phyloP scores from a whole-genome alignment of 2,113 vertebrate species.

The Cyrtonyx montezumae region DNA sequence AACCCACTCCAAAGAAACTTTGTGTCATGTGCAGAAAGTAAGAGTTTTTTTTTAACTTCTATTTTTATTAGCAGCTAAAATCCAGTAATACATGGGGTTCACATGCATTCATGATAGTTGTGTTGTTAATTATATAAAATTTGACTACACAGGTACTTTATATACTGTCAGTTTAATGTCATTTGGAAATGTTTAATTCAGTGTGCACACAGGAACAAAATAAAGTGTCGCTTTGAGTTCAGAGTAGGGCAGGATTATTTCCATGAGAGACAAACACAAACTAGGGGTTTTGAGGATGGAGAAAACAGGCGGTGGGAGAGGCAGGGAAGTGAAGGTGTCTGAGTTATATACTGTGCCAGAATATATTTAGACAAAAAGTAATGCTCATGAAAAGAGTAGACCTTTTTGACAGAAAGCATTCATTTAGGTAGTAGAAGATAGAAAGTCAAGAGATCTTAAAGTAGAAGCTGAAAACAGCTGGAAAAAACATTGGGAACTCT shows the following conservation, averaged over 20 bases:
- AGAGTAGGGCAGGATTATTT: not conserved
- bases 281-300: not conserved
- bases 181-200: not conserved
- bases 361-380: accelerated
- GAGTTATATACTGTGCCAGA: not conserved
- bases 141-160: not conserved
- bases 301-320: not conserved
- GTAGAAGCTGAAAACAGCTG: not conserved
- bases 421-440: not conserved
- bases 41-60: conserved; percentile 39
- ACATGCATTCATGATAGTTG: not conserved
- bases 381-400: not conserved
- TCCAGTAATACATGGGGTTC: not conserved
- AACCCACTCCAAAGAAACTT: conserved; percentile 97
- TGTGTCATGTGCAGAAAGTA: conserved; percentile 99
- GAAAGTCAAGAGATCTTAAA: not conserved
- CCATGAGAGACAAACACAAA: not conserved
- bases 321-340: not conserved
- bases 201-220: not conserved
- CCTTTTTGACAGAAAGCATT: not conserved
- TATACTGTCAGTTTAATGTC: not conserved
- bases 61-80: not conserved
- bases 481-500: not conserved
- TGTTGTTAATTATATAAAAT: not conserved
- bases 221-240: not conserved